These are phyloP conservation scores for Manis crassicaudata DNA, from an alignment of 2,797 vertebrate species.

Conservation along the genomic window DNA sequence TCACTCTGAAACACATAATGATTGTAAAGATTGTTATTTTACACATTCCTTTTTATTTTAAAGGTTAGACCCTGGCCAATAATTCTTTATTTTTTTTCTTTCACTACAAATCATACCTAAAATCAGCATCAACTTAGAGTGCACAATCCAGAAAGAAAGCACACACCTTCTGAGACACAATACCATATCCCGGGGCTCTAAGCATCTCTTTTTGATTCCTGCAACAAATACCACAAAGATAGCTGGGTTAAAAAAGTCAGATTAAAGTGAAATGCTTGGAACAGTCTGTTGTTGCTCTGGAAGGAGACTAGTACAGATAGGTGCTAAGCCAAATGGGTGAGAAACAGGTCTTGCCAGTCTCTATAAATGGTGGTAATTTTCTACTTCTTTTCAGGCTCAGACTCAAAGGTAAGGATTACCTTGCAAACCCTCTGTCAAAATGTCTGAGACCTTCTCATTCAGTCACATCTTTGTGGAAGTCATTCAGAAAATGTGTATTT, in stretches of 20 bases:
- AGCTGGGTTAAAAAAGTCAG: background rate
- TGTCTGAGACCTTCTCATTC: background rate
- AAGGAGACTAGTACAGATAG: background rate
- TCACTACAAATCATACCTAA: background rate
- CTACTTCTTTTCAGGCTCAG: background rate
- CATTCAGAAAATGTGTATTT: background rate
- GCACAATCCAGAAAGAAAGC: background rate
- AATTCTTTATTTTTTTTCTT: background rate
- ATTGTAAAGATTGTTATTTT: background rate
- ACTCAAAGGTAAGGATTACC: background rate
- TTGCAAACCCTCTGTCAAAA: background rate
- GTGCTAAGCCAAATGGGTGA: background rate
- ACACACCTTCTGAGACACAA: background rate
- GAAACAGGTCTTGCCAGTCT: background rate
- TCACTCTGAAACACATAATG: background rate
- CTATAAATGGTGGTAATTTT: background rate
- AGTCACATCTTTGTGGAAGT: background rate
- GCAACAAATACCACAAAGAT: background rate
- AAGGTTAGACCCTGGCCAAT: background rate
- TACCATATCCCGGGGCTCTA: background rate
- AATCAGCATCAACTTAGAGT: background rate
- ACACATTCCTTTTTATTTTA: background rate
- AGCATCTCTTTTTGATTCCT: background rate
- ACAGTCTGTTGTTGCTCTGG: background rate
- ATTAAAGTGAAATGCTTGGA: background rate